Evolutionary conservation across 2,888 invertebrate species (phyloP).

Genomic region (Ethmia dodecea): DNA sequence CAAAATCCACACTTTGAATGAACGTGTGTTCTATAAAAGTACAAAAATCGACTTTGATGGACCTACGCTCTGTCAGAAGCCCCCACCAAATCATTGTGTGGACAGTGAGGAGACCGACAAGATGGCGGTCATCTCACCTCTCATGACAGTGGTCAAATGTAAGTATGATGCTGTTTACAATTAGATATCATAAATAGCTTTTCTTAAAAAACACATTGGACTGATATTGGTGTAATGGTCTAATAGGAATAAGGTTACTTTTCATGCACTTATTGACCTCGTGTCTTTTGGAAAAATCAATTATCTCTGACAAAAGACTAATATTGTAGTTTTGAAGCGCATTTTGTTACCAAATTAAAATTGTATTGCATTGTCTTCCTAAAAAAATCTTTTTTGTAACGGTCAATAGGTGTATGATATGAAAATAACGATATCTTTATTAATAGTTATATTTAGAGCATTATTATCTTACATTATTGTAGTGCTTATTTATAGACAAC

Average conservation of each 20-base stretch:
- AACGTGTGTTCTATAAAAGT: no score
- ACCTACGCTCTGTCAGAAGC: conserved; percentile 14
- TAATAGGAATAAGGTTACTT: conserved; percentile 36
- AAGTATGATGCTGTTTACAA: conserved; percentile 36
- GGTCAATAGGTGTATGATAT: conserved; percentile 5
- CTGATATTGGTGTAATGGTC: conserved; percentile 56
- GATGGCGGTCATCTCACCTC: conserved; percentile 35
- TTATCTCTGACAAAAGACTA: conserved; percentile 68
- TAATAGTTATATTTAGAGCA: conserved; percentile 47
- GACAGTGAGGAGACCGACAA: conserved; percentile 25
- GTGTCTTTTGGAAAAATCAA: conserved; percentile 49
- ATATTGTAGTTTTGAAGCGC: conserved; percentile 46
- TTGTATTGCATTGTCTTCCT: conserved; percentile 52
- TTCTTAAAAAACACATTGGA: conserved; percentile 31
- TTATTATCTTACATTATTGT: conserved; percentile 50
- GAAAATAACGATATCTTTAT: conserved; percentile 28
- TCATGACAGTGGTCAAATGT: conserved; percentile 39
- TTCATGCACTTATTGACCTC: conserved; percentile 59
- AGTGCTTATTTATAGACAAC: conserved; percentile 68
- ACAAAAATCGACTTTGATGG: conserved; percentile 12
- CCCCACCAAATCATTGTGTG: conserved; percentile 11
- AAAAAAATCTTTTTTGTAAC: conserved; percentile 8
- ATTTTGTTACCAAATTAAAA: conserved; percentile 35
- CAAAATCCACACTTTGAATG: no score
- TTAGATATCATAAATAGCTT: conserved; percentile 20